Conservation (phyloP, 64 coral and sea anemone genomes). For the Pocillopora damicornis region DNA sequence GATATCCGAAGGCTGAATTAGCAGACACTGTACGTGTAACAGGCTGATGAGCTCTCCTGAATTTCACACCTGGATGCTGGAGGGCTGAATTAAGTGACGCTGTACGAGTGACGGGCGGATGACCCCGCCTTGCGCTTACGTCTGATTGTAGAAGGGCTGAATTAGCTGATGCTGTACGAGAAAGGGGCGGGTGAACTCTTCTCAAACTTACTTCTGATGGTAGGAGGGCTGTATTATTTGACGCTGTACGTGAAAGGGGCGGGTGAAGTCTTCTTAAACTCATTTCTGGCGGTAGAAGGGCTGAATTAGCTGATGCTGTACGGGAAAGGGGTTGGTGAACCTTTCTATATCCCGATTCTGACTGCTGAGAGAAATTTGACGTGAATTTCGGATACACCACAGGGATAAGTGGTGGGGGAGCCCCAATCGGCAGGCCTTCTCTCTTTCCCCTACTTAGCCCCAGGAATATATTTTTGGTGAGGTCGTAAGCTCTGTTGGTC, state of each 20-base stretch:
- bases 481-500: not conserved
- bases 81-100: not conserved
- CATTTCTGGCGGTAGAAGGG: not conserved
- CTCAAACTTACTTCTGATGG: not conserved
- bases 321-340: slow-evolving; percentile 5
- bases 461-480: not conserved
- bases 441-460: not conserved
- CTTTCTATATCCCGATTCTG: not conserved
- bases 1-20: slow-evolving; percentile 28
- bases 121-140: not conserved
- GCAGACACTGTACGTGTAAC: slow-evolving; percentile 12
- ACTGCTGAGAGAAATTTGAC: not conserved
- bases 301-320: not conserved
- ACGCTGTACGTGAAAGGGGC: slow-evolving; percentile 9
- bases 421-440: not conserved
- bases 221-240: slow-evolving; percentile 18
- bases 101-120: slow-evolving; percentile 13
- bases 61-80: not conserved
- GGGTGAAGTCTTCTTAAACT: not conserved
- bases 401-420: slow-evolving; percentile 24
- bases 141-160: not conserved
- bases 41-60: slow-evolving; percentile 13
- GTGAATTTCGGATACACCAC: slow-evolving; percentile 9
- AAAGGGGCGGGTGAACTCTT: slow-evolving; percentile 13
- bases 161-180: slow-evolving; percentile 25